phyloP scores from a whole-genome alignment of 2,888 invertebrate genomes.

The Sarcophaga variegata region DNA sequence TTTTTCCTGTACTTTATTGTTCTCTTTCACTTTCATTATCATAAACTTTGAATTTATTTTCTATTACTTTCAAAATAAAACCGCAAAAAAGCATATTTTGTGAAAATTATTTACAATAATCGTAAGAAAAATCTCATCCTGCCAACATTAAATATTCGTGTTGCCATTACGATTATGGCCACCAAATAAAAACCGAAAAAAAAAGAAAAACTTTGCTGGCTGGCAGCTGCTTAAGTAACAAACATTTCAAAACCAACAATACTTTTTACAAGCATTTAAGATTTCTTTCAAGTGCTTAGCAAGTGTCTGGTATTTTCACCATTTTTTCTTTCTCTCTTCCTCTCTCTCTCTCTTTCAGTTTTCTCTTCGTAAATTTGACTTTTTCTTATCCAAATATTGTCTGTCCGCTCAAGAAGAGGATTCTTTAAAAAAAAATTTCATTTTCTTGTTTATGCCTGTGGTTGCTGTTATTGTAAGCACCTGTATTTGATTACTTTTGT shows the following conservation, averaged over 20 bases:
- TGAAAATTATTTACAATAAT: not conserved
- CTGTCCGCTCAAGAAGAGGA: not conserved
- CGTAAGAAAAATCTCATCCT: not conserved
- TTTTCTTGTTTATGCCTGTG: not conserved
- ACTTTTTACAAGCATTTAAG: not conserved
- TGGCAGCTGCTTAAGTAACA: not conserved
- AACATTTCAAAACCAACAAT: not conserved
- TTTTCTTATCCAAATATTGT: not conserved
- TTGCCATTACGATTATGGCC: not conserved
- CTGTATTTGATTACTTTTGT: conserved; percentile 58
- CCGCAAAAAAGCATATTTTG: not conserved
- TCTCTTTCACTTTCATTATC: too few relatives aligned
- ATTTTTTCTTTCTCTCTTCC: not conserved
- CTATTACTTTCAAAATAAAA: too few relatives aligned
- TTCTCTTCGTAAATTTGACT: not conserved
- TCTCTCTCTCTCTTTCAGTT: too few relatives aligned
- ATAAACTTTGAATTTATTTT: too few relatives aligned
- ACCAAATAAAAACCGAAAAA: not conserved
- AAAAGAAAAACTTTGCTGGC: not conserved
- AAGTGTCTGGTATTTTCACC: conserved; percentile 6
- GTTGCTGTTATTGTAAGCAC: conserved; percentile 23
- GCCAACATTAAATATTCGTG: not conserved
- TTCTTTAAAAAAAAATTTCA: not conserved
- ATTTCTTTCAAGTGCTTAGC: not conserved
- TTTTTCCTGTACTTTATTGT: too few relatives aligned